Conservation (phyloP, 1,140 invertebrate species). For the Matsumurasca onukii region DNA sequence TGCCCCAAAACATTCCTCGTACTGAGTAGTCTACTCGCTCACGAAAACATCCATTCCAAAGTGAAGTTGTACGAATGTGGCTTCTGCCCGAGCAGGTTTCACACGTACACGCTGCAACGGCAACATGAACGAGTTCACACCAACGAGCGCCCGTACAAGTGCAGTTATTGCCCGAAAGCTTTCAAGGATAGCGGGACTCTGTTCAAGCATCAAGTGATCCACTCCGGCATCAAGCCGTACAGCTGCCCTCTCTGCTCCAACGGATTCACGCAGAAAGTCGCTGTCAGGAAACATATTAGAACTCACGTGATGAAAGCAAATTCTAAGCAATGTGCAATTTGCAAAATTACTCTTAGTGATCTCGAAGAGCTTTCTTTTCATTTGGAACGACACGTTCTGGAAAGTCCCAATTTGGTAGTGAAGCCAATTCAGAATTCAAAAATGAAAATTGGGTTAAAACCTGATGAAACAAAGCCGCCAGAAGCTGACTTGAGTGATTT, state of each 20-base stretch:
- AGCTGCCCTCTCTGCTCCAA: conserved; percentile 45
- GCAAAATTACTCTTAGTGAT: conserved; percentile 30
- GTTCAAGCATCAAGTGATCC: conserved; percentile 54
- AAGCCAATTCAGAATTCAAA: background rate
- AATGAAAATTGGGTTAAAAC: background rate
- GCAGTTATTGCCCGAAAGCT: conserved; percentile 67
- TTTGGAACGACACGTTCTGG: conserved; percentile 37
- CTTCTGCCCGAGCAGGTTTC: conserved; percentile 45
- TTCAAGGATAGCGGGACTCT: conserved; percentile 58
- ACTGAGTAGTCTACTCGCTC: conserved; percentile 36
- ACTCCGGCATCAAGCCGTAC: conserved; percentile 46
- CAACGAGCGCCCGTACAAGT: conserved; percentile 62
- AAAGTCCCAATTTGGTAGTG: conserved; percentile 26
- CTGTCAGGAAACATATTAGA: conserved; percentile 48
- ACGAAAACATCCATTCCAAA: conserved; percentile 41
- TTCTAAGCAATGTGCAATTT: conserved; percentile 36
- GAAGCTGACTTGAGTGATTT: conserved; percentile 38
- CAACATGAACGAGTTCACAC: conserved; percentile 73
- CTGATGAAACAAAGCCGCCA: conserved; percentile 13
- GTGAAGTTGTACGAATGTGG: conserved; percentile 40
- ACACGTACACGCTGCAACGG: conserved; percentile 51
- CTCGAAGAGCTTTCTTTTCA: conserved; percentile 36
- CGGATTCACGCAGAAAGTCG: conserved; percentile 41
- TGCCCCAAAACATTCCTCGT: conserved; percentile 40
- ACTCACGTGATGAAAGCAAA: conserved; percentile 42